Evolutionary conservation across 2,113 vertebrate species (phyloP), one percentile per base, ranked within the genome.

Genomic region (Syrmaticus mikado): DNA sequence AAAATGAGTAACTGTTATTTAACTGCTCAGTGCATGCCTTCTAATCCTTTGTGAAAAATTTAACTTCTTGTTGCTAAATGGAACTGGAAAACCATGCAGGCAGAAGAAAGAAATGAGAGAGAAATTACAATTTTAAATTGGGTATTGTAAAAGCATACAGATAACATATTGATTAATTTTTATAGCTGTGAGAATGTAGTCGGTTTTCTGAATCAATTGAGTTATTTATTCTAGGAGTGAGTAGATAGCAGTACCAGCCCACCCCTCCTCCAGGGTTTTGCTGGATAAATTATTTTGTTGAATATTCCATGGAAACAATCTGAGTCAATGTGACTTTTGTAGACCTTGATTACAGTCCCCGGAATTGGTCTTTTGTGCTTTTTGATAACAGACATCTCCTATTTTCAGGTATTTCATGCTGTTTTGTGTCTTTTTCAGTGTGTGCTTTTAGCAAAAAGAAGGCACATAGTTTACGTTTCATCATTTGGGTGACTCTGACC

Each of bases 121-220:
- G 8, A 55, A 90, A 73, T 77, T n/a, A 32, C 50, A 67, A 3
- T 82, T 90, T 85, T 73, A 58, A 84, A 93, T 77, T 64, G 1
- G 46, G 21, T 41, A 58, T 32, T 76, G 45, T 78, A 70, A 84
- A 92, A 74, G 38, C 9, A 1, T 67, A 55, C n/a, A 73, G 72
- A 40, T 87, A 77, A 89, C 40, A 71, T 87, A 83, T 82, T 46
- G 55, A 90, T 85, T 88, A 62, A 60, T 81, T 88, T 92, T 88
- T 81, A 55, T 77, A 67, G 38, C 79, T 91, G 57, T 55, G 64
- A 87, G 67, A 89, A 89, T 53, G 21, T 32, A 82, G 73, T 78
- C 66, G 30, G 53, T 82, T 95, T 82, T 93, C 85, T 86, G 76
- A 73, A 88, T 92, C 88, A 77, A 3, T 90, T 41, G 55, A 67